Evolutionary conservation across 2,797 vertebrate species (phyloP), one percentile per base, ranked within the genome.

Genomic region (Urocyon cinereoargenteus): DNA sequence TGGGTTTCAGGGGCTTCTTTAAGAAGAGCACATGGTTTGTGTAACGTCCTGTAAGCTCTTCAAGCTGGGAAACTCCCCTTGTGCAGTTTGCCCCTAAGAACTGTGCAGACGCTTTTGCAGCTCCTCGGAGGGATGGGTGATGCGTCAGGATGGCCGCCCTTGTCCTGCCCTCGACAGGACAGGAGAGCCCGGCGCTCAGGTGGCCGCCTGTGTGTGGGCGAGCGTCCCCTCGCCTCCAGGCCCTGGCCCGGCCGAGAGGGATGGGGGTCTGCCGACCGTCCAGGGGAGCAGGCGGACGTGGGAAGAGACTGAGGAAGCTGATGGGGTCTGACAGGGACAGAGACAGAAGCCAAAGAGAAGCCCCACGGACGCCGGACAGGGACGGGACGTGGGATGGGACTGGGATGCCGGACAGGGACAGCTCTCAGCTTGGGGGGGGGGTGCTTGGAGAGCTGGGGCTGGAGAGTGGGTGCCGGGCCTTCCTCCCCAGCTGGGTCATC

Each of bases 91-190:
- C 55, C 66, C 78, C 45, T 66, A 96, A 94, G 72, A 92, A 79
- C 83, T 83, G 88, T 86, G 22, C 16, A 70, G 53, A 68, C 14
- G 34, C 96, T 36, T 70, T 61, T 86, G 55, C 26, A 6, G 51
- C 59, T 93, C 40, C 95, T 95, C 78, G 79, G 86, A 61, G 73
- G 95, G 77, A 92, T 85, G 70, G 72, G 26, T 82, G 78, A 86
- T 73, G 4, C 40, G 49, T 70, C 95, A 86, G 66, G 90, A 87
- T 95, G 79, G 75, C 84, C 90, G 8, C 55, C 86, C 94, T 79
- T 53, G 26, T 96, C 91, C 64, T 83, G 45, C 59, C 70, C 75
- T 81, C 93, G 57, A 86, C 64, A 81, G 61, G 57, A 86, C 64
- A 81, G 61, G 68, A 91, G 40, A 45, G 40, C 40, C 40, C 40